Base-by-base conservation (phyloP, 2,888 invertebrate genomes). In the Siphlonurus alternatus region DNA sequence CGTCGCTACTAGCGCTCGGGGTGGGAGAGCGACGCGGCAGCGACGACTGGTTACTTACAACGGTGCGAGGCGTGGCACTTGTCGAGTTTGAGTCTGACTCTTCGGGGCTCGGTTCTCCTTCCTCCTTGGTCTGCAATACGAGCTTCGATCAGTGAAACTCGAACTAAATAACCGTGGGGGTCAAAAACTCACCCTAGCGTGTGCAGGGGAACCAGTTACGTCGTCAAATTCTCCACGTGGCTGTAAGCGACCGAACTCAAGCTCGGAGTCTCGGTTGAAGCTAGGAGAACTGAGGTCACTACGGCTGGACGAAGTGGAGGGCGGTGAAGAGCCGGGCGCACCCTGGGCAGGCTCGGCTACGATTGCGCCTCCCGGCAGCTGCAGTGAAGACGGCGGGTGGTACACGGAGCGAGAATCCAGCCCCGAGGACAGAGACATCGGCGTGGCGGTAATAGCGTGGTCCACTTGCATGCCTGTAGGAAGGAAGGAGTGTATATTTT, bases 371-470 rank as follows among this genome's bases (percentile, higher is more conserved):
- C 85, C 88, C 0, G 93, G 95, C 71, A 91, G 88, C 76, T 92
- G 91, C 25, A 98, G 80, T 5, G 87, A 84, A 60, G 88, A 88
- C 0, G 98, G 98, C 1, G 97, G 97, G 72, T 88, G 87, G 78
- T 95, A 98, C 15, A 97, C 88, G 74, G 83, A 76, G 59, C 76
- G 76, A 1, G 77, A 75, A 67, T 80, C 80, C 59, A 74, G 69
- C 60, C 73, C 72, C 64, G 72, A 70, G 75, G 79, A 74, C 76
- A 81, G 69, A 73, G 78, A 67, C 76, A 79, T 70, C 19, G 69
- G 61, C 19, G 66, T 62, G 18, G 65, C 66, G 38, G 56, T 61
- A 10, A 63, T 61, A 2, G 64, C 53, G 18, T 59, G 59, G 7
- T 38, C 7, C 5, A 10, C 5, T 10, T 15, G 7, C 15, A 38